These are phyloP conservation scores for Pelodiscus sinensis DNA, from an alignment of 2,113 vertebrate species.

Conservation along the genomic window DNA sequence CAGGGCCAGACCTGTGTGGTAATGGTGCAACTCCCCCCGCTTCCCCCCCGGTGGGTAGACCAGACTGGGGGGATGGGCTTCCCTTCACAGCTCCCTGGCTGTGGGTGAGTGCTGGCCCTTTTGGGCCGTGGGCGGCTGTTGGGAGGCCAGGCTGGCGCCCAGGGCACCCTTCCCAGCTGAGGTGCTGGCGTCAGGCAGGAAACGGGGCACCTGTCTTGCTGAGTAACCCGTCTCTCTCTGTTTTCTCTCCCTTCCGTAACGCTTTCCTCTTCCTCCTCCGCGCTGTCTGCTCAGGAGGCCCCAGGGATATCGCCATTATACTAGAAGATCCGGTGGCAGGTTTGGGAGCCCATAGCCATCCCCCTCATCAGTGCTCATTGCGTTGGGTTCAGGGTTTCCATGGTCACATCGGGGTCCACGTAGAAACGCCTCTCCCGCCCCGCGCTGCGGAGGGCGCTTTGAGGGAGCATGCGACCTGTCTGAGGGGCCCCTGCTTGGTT, in stretches of 20 bases:
- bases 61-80: not conserved
- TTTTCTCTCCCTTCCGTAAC: slow-evolving; percentile 57
- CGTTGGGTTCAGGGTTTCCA: slow-evolving; percentile 59
- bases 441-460: slow-evolving; percentile 5
- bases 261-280: slow-evolving; percentile 61
- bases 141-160: not conserved
- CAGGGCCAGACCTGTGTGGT: not conserved
- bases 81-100: not conserved
- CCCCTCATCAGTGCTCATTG: slow-evolving; percentile 50
- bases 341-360: slow-evolving; percentile 81
- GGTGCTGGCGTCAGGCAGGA: not conserved
- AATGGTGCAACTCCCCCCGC: too few relatives aligned
- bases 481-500: slow-evolving; percentile 29
- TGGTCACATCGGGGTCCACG: slow-evolving; percentile 71
- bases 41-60: not conserved
- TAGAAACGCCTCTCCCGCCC: not conserved
- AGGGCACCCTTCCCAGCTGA: not conserved
- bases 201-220: slow-evolving; percentile 2
- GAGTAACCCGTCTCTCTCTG: slow-evolving; percentile 60
- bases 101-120: too few relatives aligned
- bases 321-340: slow-evolving; percentile 98
- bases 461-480: not conserved
- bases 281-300: slow-evolving; percentile 80
- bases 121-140: not conserved
- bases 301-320: slow-evolving; percentile 98